These are phyloP conservation scores for Amblyopsis rosae DNA, from an alignment of 2,113 vertebrate species.

Conservation along the genomic window DNA sequence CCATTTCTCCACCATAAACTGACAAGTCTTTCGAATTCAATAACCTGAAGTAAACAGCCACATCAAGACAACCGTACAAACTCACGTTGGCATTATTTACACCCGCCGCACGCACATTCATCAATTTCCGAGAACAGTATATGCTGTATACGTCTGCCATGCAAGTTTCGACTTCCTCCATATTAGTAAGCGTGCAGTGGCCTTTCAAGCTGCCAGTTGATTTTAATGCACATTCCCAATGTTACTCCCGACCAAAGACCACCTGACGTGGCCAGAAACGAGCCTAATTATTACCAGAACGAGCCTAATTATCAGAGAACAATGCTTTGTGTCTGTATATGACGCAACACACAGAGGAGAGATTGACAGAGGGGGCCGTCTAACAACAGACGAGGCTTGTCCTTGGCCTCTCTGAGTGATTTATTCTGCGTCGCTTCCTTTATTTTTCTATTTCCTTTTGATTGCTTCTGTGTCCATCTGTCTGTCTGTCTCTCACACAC, in stretches of 20 bases:
- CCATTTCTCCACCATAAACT: too few relatives aligned
- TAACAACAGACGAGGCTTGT: slow-evolving; percentile 13
- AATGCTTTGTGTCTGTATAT: slow-evolving; percentile 26
- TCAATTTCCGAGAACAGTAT: too few relatives aligned
- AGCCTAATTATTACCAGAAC: slow-evolving; percentile 59
- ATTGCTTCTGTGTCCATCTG: background rate
- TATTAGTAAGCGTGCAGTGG: slow-evolving; percentile 21
- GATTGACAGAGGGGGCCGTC: slow-evolving; percentile 18
- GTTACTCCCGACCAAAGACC: slow-evolving; percentile 31
- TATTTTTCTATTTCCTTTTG: slow-evolving; percentile 24
- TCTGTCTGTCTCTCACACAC: background rate
- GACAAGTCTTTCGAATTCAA: too few relatives aligned
- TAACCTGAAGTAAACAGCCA: too few relatives aligned
- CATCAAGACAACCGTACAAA: too few relatives aligned
- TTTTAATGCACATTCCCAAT: slow-evolving; percentile 50
- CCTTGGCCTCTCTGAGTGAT: background rate
- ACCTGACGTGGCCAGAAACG: slow-evolving; percentile 44
- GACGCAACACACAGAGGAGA: slow-evolving; percentile 22
- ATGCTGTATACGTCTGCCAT: background rate
- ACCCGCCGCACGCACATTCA: too few relatives aligned
- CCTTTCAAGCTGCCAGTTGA: slow-evolving; percentile 23
- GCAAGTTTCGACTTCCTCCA: slow-evolving; percentile 31
- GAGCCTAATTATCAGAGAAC: slow-evolving; percentile 58
- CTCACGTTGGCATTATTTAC: too few relatives aligned
- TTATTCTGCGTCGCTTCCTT: slow-evolving; percentile 15